These are phyloP conservation scores for Drosophila biarmipes DNA, from an alignment of 1,140 invertebrate species.

Conservation along the genomic window DNA sequence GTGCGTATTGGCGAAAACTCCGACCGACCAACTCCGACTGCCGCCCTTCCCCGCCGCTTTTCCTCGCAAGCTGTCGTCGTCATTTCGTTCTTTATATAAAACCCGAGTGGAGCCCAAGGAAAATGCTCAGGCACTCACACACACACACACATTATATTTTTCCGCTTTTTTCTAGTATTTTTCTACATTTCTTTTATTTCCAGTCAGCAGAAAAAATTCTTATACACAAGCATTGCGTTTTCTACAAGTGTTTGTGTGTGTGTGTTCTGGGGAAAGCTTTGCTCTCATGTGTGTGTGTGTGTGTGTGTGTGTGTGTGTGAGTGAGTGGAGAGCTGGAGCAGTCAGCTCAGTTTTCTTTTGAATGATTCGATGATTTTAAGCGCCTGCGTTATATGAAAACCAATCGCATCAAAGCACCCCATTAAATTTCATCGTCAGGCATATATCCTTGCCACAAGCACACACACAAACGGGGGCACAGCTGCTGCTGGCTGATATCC, in stretches of 20 bases:
- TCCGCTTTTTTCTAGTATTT: constrained; percentile 42
- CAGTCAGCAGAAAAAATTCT: constrained; percentile 77
- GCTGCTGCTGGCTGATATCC: constrained; percentile 64
- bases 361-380: constrained; percentile 85
- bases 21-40: constrained; percentile 60
- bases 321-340: constrained; percentile 66
- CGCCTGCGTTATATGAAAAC: constrained; percentile 85
- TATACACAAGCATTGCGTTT: constrained; percentile 71
- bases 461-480: constrained; percentile 36
- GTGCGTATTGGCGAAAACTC: constrained; percentile 75
- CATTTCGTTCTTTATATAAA: constrained; percentile 71
- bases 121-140: constrained; percentile 47
- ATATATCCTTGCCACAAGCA: constrained; percentile 73
- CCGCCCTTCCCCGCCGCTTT: constrained; percentile 24
- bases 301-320: constrained; percentile 29
- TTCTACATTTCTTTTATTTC: constrained; percentile 76
- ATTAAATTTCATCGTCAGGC: constrained; percentile 85
- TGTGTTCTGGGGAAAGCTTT: constrained; percentile 35
- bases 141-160: constrained; percentile 40
- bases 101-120: constrained; percentile 61
- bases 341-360: constrained; percentile 84
- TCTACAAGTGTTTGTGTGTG: constrained; percentile 32
- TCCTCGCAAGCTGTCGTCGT: constrained; percentile 43
- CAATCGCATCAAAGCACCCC: constrained; percentile 85
- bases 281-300: constrained; percentile 35